Base-by-base conservation (phyloP, 2,888 invertebrate genomes). In the Chrysomela aeneicollis region DNA sequence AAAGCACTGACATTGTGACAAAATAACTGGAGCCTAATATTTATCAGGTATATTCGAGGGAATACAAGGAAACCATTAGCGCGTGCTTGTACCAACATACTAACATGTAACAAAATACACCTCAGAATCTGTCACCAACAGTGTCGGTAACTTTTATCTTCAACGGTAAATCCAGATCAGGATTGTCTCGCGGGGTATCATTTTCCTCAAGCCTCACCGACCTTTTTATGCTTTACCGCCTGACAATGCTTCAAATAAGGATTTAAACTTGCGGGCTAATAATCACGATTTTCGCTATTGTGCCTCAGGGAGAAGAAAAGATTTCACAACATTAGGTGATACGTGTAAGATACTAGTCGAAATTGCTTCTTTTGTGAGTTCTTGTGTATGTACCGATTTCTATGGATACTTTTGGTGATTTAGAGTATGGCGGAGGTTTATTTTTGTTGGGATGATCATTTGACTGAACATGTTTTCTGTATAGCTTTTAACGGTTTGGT, bases 171-270 rank as follows among this genome's bases (percentile, higher is more conserved):
- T 64, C 69, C 68, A 69, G 69, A 69, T 66, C 68, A 57, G 68
- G 68, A 71, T 72, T 71, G 69, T 72, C 61, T 70, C 70, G 63
- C 52, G 37, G 50, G 57, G 70, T 73, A 73, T 73, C 73, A 32
- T 62, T 52, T 71, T 64, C 67, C 68, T 69, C 69, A 69, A 35
- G 67, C 62, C 61, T 19, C 50, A 65, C 65, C 64, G 63, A 35
- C 4, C 35, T 35, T n/a, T 32, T 54, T 18, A 9, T 35, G n/a
- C 19, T 50, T 42, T n/a, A 47, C 47, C 32, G 47, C 32, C 3
- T 35, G 32, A 54, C 35, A 51, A 58, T 53, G 49, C 59, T 22
- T 55, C 46, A 37, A 59, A 51, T 51, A 46, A 15, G 60, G 60
- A 52, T 60, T 60, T 51, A 53, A 37, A 51, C 46, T 37, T 60